A percentile compares a stretch with the other conserved stretches of the same genome.
Evolutionary conservation across 2,797 vertebrate genomes (phyloP).

Genomic region (Sebastes oblongus): DNA sequence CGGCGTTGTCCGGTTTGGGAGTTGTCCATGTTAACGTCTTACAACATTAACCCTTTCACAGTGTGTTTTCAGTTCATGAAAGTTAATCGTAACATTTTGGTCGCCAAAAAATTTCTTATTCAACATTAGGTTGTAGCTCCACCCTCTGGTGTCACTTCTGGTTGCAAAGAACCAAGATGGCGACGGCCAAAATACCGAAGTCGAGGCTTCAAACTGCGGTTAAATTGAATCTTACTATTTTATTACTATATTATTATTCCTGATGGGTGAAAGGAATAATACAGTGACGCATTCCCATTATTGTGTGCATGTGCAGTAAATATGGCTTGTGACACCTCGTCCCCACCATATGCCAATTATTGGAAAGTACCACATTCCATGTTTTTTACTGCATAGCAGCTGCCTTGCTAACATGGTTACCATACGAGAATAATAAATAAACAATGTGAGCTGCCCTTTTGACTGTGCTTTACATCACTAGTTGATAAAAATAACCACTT

Average conservation of each 20-base stretch:
- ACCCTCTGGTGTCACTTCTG: too few relatives aligned
- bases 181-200: accelerated
- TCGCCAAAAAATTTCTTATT: accelerated
- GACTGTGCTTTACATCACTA: neutral
- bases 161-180: too few relatives aligned
- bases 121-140: too few relatives aligned
- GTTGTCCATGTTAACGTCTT: too few relatives aligned
- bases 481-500: constrained; percentile 26
- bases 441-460: neutral
- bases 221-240: too few relatives aligned
- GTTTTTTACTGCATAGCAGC: neutral
- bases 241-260: neutral
- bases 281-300: neutral
- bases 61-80: too few relatives aligned
- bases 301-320: neutral
- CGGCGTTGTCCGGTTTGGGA: too few relatives aligned
- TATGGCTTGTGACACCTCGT: neutral
- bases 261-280: neutral
- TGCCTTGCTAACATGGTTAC: neutral
- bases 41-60: accelerated
- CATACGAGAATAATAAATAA: neutral
- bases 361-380: neutral
- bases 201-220: too few relatives aligned
- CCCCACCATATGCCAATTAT: neutral
- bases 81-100: too few relatives aligned